Evolutionary conservation across 2,113 vertebrate species (phyloP).

Genomic region (Cathartes aura): DNA sequence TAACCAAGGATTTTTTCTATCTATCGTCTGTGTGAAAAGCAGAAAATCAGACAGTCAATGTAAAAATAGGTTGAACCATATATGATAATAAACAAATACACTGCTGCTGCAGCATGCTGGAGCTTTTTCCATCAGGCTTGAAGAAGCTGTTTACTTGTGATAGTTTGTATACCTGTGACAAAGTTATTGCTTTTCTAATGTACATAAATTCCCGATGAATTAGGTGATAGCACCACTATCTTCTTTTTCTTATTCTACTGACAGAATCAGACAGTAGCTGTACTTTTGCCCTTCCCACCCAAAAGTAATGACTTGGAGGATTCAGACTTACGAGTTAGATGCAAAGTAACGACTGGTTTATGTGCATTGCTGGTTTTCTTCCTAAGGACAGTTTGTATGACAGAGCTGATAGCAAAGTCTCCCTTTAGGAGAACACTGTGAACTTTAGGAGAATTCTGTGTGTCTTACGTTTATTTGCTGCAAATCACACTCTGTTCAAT

Average conservation of each 20-base stretch:
- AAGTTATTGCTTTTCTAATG: conserved; percentile 5
- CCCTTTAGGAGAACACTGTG: neutral
- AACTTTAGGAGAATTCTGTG: neutral
- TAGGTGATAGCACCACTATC: neutral
- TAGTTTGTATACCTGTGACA: neutral
- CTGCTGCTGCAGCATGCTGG: neutral
- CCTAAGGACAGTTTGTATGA: neutral
- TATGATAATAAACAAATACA: neutral
- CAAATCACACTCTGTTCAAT: neutral
- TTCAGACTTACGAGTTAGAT: neutral
- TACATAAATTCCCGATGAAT: neutral
- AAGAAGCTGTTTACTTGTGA: neutral
- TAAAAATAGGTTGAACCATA: neutral
- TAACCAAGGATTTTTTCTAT: neutral
- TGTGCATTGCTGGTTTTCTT: neutral
- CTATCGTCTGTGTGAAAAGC: neutral
- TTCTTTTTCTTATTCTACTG: neutral
- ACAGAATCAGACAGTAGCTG: neutral
- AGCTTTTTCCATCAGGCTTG: neutral
- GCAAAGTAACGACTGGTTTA: neutral
- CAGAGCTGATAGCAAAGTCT: neutral
- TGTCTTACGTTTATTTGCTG: neutral
- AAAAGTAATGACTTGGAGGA: neutral
- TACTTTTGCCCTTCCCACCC: neutral
- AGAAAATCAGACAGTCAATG: neutral